A percentile compares a stretch with the other conserved stretches of the same genome.
phyloP scores from a whole-genome alignment of 2,797 vertebrate species.

The Cirrhinus mrigala region DNA sequence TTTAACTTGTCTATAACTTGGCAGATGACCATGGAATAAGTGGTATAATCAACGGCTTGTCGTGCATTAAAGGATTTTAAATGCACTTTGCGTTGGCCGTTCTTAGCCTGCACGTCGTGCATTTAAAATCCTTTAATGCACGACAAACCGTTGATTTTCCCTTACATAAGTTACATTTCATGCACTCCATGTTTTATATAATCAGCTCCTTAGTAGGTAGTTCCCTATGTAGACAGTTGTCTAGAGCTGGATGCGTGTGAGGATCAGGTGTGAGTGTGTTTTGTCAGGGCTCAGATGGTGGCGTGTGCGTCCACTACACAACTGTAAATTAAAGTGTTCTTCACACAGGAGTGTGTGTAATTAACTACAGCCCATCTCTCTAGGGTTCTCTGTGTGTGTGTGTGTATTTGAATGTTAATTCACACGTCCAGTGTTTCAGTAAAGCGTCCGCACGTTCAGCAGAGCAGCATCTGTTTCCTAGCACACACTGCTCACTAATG shows the following conservation, averaged over 20 bases:
- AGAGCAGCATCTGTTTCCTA: constrained; percentile 14
- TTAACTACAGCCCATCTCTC: constrained; percentile 40
- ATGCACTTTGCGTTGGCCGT: too few species aligned
- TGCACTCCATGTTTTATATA: background rate
- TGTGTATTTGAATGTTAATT: constrained; percentile 1
- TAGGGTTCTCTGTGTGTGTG: background rate
- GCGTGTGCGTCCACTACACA: constrained; percentile 39
- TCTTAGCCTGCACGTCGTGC: too few species aligned
- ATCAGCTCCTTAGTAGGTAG: background rate
- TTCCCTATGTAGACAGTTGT: background rate
- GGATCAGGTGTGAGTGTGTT: background rate
- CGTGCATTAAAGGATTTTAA: too few species aligned
- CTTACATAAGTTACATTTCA: background rate
- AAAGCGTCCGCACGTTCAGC: background rate
- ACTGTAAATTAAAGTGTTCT: constrained; percentile 58
- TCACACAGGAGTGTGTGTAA: constrained; percentile 54
- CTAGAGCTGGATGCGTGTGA: background rate
- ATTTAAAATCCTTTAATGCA: too few species aligned
- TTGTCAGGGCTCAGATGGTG: constrained; percentile 40
- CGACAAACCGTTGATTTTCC: too few species aligned
- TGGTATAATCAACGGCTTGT: too few species aligned
- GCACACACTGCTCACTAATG: constrained; percentile 20
- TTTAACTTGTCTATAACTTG: too few species aligned
- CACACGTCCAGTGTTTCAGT: background rate
- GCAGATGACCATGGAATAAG: too few species aligned